Percentiles rank a stretch among this genome's conserved stretches.
These are phyloP conservation scores for Champsocephalus esox DNA, from an alignment of 2,797 vertebrate genomes.

Conservation along the genomic window DNA sequence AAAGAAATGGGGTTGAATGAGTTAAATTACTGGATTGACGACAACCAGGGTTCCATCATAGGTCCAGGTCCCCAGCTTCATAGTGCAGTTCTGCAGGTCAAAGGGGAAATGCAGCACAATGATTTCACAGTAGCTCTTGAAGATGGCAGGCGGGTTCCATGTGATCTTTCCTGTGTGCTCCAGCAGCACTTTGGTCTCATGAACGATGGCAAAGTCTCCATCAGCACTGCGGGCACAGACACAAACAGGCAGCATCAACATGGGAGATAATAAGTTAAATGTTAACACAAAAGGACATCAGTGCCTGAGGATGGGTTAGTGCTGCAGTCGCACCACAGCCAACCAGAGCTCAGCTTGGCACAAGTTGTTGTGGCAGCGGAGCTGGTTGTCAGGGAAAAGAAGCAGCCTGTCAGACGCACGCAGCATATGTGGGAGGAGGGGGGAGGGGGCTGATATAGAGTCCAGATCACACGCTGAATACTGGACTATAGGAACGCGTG, in stretches of 20 bases:
- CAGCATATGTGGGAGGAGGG: constrained; percentile 68
- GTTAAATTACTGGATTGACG: constrained; percentile 88
- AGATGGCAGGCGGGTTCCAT: constrained; percentile 96
- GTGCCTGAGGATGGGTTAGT: constrained; percentile 54
- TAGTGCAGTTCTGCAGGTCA: constrained; percentile 97
- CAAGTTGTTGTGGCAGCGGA: constrained; percentile 58
- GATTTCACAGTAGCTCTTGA: constrained; percentile 98
- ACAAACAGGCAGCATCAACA: constrained; percentile 47
- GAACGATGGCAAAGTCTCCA: constrained; percentile 95
- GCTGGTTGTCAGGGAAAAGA: constrained; percentile 73
- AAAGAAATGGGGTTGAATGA: not conserved
- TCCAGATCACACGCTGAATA: constrained; percentile 63
- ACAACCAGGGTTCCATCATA: constrained; percentile 91
- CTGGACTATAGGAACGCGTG: constrained; percentile 35
- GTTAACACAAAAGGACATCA: constrained; percentile 62
- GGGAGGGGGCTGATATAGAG: constrained; percentile 28
- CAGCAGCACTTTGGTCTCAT: constrained; percentile 94
- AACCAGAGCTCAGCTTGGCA: constrained; percentile 56
- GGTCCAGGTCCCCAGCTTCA: constrained; percentile 96
- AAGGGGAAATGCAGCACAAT: constrained; percentile 96
- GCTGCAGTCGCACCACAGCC: constrained; percentile 42
- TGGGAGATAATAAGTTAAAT: constrained; percentile 46
- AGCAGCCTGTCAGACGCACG: constrained; percentile 59
- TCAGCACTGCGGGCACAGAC: constrained; percentile 86
- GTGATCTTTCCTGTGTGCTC: constrained; percentile 92